These are phyloP conservation scores for Burhinus bistriatus DNA, from an alignment of 2,113 vertebrate genomes.

Conservation along the genomic window DNA sequence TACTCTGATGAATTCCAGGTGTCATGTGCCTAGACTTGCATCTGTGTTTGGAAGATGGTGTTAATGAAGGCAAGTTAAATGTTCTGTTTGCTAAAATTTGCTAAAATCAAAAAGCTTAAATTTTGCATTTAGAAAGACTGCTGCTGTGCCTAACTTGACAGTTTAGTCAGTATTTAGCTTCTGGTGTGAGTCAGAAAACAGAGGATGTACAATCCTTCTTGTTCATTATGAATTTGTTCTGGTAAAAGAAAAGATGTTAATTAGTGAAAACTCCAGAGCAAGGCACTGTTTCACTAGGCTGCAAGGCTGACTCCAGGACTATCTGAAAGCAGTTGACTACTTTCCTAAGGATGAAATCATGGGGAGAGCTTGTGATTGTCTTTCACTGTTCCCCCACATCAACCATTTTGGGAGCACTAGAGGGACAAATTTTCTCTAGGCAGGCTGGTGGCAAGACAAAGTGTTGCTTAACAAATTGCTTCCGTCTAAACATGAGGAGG, in stretches of 20 bases:
- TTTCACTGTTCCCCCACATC: neutral
- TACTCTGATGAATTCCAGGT: neutral
- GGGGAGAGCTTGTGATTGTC: neutral
- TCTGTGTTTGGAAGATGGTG: neutral
- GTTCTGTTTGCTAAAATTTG: neutral
- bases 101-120: neutral
- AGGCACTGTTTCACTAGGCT: neutral
- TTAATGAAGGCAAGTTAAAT: neutral
- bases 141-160: neutral
- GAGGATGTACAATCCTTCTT: neutral
- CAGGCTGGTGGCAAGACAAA: neutral
- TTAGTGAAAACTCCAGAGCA: neutral
- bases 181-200: neutral
- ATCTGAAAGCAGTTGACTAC: neutral
- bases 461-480: neutral
- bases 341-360: neutral
- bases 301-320: neutral
- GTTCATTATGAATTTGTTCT: neutral
- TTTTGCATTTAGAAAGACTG: neutral
- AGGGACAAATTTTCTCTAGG: accelerated
- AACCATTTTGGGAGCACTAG: neutral
- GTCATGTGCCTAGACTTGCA: neutral
- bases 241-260: neutral
- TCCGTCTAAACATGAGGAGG: too few species aligned
- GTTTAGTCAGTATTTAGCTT: neutral